phyloP scores from a whole-genome alignment of 2,888 invertebrate genomes.

The Parnassius mnemosyne region DNA sequence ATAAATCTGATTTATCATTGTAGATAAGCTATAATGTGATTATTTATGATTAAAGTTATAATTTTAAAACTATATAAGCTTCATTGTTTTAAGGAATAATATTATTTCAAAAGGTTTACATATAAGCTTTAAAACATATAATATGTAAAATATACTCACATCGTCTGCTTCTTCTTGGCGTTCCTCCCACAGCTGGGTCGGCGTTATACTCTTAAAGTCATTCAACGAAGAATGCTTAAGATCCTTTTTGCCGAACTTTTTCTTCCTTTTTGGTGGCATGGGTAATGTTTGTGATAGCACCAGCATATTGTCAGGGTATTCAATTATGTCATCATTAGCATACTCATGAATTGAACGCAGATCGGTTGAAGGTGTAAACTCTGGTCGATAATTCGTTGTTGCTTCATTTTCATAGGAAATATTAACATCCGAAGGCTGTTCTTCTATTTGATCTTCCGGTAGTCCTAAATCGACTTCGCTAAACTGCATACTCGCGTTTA shows the following conservation, averaged over 20 bases:
- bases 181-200: conserved; percentile 54
- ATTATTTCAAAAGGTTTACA: no score
- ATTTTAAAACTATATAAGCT: no score
- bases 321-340: conserved; percentile 74
- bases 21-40: no score
- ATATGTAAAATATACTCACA: conserved; percentile 51
- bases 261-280: conserved; percentile 71
- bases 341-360: conserved; percentile 70
- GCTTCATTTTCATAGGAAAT: conserved; percentile 49
- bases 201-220: conserved; percentile 54
- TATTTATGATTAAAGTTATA: no score
- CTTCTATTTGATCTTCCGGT: conserved; percentile 76
- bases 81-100: no score
- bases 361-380: conserved; percentile 55
- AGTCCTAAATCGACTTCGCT: conserved; percentile 67
- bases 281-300: conserved; percentile 70
- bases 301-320: conserved; percentile 75
- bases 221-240: conserved; percentile 61
- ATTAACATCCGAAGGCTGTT: conserved; percentile 44
- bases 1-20: no score
- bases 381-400: conserved; percentile 28
- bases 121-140: no score
- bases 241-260: conserved; percentile 54
- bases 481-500: conserved; percentile 67
- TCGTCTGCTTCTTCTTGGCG: conserved; percentile 55